Evolutionary conservation across 2,888 invertebrate species (phyloP).

Genomic region (Brachylomia viminalis): DNA sequence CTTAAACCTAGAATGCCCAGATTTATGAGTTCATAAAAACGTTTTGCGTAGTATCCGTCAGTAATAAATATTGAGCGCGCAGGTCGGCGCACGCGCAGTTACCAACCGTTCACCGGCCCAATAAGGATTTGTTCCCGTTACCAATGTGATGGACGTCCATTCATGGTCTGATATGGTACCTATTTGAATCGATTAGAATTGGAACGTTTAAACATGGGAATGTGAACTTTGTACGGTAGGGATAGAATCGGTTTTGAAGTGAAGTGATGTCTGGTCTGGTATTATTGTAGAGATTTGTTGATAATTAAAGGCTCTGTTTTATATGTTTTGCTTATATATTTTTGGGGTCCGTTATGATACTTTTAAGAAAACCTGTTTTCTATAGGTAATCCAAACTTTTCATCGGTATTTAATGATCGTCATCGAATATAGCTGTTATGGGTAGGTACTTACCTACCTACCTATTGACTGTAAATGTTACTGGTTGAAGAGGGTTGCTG

Average conservation of each 20-base stretch:
- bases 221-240: fast-evolving
- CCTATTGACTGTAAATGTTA: no score
- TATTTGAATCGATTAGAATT: slow-evolving; percentile 55
- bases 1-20: slow-evolving; percentile 52
- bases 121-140: slow-evolving; percentile 71
- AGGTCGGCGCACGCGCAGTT: slow-evolving; percentile 33
- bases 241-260: neutral
- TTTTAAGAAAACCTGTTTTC: no score
- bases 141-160: slow-evolving; percentile 57
- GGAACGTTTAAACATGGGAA: neutral
- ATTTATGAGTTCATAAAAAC: slow-evolving; percentile 52
- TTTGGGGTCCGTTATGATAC: no score
- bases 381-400: no score
- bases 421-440: no score
- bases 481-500: no score
- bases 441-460: no score
- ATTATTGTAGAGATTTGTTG: neutral
- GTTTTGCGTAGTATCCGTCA: slow-evolving; percentile 37
- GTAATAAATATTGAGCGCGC: slow-evolving; percentile 52
- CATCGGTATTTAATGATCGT: no score
- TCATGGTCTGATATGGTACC: slow-evolving; percentile 47
- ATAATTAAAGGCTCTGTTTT: no score
- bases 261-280: neutral
- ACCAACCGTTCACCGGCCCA: slow-evolving; percentile 61
- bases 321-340: no score